Evolutionary conservation across 2,888 invertebrate genomes (phyloP), one percentile per base, ranked within the genome.

Genomic region (Drosophila subquinaria): DNA sequence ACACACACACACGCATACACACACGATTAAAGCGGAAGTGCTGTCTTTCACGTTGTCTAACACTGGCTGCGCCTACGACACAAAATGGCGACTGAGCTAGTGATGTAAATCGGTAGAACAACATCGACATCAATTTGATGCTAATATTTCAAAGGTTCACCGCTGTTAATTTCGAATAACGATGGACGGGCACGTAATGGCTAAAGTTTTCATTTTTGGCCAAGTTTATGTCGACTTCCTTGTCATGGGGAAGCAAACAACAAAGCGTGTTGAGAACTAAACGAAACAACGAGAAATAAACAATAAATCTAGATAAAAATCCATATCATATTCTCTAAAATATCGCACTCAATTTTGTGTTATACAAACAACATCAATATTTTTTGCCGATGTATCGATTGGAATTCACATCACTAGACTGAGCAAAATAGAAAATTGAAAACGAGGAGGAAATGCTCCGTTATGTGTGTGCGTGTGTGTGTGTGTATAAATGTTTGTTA

Each of bases 361-460:
- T 27, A 27, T 27, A 27, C 27, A 27, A 27, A 27, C 27, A 27
- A 27, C 6, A 8, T 27, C 8, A 27, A 27, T 27, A 8, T 27
- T 27, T 27, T 30, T 30, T 30, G 0, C 30, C 30, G 30, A 30
- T 36, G 36, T 36, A 36, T 36, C 13, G 36, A 13, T 36, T 36
- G 4, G 13, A 0, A 5, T n/a, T 36, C 36, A 13, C 36, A 36
- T 36, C 36, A 36, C 36, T 36, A 36, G 13, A 5, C 36, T 27
- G 48, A 57, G 59, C 65, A 69, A 59, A 66, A 73, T 52, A 62
- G 80, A 69, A 82, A 83, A 82, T 82, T 76, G 79, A 81, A 82
- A 85, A 75, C 76, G 71, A 63, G 36, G 42, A 51, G 71, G 70
- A 71, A 59, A 73, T 61, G 52, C 50, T 45, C 17, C n/a, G 8